Percentiles rank a stretch among this genome's conserved stretches.
These are phyloP conservation scores for Alsophila aescularia DNA, from an alignment of 2,888 invertebrate species.

Conservation along the genomic window DNA sequence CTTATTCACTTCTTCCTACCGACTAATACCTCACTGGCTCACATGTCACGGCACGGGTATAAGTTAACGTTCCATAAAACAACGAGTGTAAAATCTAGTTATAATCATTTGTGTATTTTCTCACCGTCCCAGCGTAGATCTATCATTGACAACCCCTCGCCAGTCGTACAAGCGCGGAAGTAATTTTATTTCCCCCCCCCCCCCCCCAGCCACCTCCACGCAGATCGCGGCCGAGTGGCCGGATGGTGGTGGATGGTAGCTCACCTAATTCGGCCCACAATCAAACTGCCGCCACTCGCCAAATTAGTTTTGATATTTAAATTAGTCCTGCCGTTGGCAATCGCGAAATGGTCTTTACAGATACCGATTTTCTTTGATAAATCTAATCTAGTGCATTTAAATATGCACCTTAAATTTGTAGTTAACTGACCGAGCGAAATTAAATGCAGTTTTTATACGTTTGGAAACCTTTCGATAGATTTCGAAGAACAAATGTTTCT, in stretches of 20 bases:
- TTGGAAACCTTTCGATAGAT: too few relatives aligned
- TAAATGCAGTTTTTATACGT: too few relatives aligned
- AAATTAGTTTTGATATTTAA: constrained; percentile 83
- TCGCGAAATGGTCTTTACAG: constrained; percentile 45
- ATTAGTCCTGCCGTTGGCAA: constrained; percentile 67
- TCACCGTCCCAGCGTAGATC: constrained; percentile 23
- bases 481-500: too few relatives aligned
- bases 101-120: constrained; percentile 10
- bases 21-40: too few relatives aligned
- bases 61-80: too few relatives aligned
- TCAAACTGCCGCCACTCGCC: constrained; percentile 71
- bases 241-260: constrained; percentile 35
- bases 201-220: constrained; percentile 26
- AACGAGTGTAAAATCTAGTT: not conserved
- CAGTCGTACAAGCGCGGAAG: constrained; percentile 30
- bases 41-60: too few relatives aligned
- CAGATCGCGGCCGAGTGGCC: constrained; percentile 24
- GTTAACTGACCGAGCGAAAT: too few relatives aligned
- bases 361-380: constrained; percentile 16
- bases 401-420: too few relatives aligned
- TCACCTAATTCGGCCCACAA: constrained; percentile 69
- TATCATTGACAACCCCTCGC: constrained; percentile 49
- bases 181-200: constrained; percentile 52
- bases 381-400: too few relatives aligned
- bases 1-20: too few relatives aligned